These are phyloP conservation scores for Threskiornis aethiopicus DNA, from an alignment of 2,797 vertebrate genomes.

Conservation along the genomic window DNA sequence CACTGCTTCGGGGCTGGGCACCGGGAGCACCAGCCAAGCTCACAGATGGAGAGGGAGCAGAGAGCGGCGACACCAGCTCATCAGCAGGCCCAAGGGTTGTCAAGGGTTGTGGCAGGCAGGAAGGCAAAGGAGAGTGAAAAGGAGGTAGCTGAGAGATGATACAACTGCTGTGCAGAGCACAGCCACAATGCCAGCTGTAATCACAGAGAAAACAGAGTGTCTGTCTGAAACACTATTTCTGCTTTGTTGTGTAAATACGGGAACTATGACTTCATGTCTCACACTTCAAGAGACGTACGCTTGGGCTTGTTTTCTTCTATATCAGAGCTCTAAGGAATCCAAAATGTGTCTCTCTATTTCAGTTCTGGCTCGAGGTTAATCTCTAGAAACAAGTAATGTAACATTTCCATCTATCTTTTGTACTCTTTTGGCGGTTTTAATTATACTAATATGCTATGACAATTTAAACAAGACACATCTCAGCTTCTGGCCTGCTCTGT, in stretches of 20 bases:
- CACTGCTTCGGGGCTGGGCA: not conserved
- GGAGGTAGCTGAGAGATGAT: not conserved
- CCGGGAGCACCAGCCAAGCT: not conserved
- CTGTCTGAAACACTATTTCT: conserved; percentile 40
- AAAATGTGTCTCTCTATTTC: conserved; percentile 20
- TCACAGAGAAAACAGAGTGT: conserved; percentile 16
- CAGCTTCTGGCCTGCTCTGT: conserved; percentile 58
- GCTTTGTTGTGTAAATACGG: conserved; percentile 46
- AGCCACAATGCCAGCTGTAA: not conserved
- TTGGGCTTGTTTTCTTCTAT: conserved; percentile 22
- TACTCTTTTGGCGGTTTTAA: conserved; percentile 61
- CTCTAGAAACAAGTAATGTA: conserved; percentile 52
- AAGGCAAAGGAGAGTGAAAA: not conserved
- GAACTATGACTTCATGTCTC: conserved; percentile 58
- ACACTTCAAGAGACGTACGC: not conserved
- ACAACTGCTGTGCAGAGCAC: not conserved
- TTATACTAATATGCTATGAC: conserved; percentile 72
- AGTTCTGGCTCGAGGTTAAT: conserved; percentile 56
- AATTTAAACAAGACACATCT: conserved; percentile 66
- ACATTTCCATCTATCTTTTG: conserved; percentile 58
- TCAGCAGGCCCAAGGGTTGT: not conserved
- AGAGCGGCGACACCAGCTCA: not conserved
- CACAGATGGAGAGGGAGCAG: not conserved
- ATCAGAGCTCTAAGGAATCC: conserved; percentile 39
- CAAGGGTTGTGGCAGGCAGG: not conserved